Evolutionary conservation across 2,113 vertebrate genomes (phyloP), one percentile per base, ranked within the genome.

Genomic region (Rhabdornis inornatus): DNA sequence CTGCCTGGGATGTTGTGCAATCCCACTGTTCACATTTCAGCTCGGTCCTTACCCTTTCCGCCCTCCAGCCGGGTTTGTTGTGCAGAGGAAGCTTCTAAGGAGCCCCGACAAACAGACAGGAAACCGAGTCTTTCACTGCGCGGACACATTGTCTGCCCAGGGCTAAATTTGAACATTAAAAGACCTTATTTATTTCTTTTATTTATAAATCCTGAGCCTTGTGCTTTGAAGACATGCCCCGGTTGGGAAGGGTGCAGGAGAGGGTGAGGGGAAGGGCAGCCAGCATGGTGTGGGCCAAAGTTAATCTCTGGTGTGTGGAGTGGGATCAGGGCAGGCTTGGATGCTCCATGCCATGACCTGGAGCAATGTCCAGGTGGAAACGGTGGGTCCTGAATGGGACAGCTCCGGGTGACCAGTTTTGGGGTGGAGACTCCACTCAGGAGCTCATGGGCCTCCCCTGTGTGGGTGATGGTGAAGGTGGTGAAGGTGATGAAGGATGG

Each of bases 91-190:
- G 97, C 98, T 97, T 95, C 87, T 83, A 89, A 95, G 96, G 97
- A 97, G 97, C 95, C 92, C 94, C 83, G 52, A 85, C 92, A 95
- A 97, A 96, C 96, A 97, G 95, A 98, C 98, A 98, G 98, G 98
- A 98, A 98, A 97, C 92, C 15, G 5, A 89, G 93, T 93, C 97
- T 95, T 92, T 95, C 76, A 4, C 77, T 83, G 90, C 18, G 20
- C n/a, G 68, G 87, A 89, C 88, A 39, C 72, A 77, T 91, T 87
- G 95, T 96, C 94, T 96, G 95, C 87, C 69, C 3, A 16, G 90
- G 85, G 95, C 96, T 98, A 97, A 98, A 97, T 97, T 97, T 94
- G 97, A 96, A 97, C 93, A 91, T 50, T 18, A 84, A 83, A 85
- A 89, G 50, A 4, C 66, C 75, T 92, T 83, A 92, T 96, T 95